A percentile compares a stretch with the other conserved stretches of the same genome.
Conservation (phyloP, 1,140 invertebrate species). For the Danaus plexippus region DNA sequence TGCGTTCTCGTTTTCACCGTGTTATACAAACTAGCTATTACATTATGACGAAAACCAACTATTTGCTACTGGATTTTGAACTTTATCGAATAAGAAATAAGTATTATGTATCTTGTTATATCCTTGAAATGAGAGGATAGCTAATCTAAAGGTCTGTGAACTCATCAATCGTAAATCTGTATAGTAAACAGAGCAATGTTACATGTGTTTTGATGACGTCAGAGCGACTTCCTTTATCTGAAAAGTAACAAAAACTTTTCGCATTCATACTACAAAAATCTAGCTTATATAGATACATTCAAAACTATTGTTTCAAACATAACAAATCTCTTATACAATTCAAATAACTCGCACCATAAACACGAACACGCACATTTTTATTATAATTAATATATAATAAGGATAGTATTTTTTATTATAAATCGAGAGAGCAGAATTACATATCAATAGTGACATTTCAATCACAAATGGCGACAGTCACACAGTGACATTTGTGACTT, state of each 20-base stretch:
- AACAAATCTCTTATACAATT: too few species aligned
- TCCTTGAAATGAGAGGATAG: constrained; percentile 30
- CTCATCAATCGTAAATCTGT: constrained; percentile 22
- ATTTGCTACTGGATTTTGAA: constrained; percentile 2
- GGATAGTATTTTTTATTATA: too few species aligned
- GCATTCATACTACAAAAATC: too few species aligned
- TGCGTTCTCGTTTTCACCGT: constrained; percentile 11
- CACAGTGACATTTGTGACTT: too few species aligned
- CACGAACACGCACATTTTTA: too few species aligned
- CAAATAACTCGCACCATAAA: too few species aligned
- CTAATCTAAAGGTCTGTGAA: constrained; percentile 36
- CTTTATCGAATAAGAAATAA: not conserved
- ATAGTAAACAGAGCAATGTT: constrained; percentile 22
- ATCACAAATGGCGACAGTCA: too few species aligned
- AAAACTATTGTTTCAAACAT: too few species aligned
- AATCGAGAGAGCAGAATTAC: too few species aligned
- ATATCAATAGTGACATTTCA: too few species aligned
- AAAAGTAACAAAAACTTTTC: constrained; percentile 8
- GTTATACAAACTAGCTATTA: constrained; percentile 19
- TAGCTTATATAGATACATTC: too few species aligned
- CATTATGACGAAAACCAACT: constrained; percentile 12
- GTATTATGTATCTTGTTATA: constrained; percentile 9
- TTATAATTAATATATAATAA: too few species aligned
- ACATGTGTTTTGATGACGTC: constrained; percentile 22
- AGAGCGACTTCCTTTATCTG: constrained; percentile 23